Base-by-base conservation (phyloP, 1,140 invertebrate genomes). In the Argopecten irradians region DNA sequence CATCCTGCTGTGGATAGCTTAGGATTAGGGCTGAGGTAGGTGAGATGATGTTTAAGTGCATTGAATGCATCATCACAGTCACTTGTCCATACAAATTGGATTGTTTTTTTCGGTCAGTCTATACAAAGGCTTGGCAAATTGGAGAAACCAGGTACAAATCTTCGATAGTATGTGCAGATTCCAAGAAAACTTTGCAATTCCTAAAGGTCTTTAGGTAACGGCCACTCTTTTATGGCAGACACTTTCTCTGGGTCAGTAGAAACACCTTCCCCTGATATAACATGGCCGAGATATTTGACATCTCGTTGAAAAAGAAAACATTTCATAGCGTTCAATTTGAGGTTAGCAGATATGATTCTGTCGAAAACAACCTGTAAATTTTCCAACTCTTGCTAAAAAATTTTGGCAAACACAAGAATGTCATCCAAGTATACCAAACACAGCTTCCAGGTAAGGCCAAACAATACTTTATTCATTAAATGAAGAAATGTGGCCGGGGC, bases 141-240 rank as follows among this genome's bases (percentile, higher is more conserved):
- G n/a, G n/a, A n/a, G n/a, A n/a, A n/a, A n/a, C n/a, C n/a, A n/a
- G n/a, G n/a, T n/a, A n/a, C n/a, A n/a, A n/a, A n/a, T n/a, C n/a
- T n/a, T n/a, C n/a, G 34, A 34, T 88, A 82, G 84, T 90, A 91
- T 22, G 43, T 85, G 5, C 55, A 43, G 11, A 91, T 35, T 0
- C 91, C 91, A 5, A 89, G 34, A 82, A 91, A 90, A 34, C 22
- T 32, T 14, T 84, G 33, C 13, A 91, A 5, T 71, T 91, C 88
- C 34, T 28, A 41, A 13, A 85, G 34, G 36, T n/a, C 34, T 39
- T 22, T 34, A 16, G 41, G 90, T 34, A 8, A 32, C 34, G 28
- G 9, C 34, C 83, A 86, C 32, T 88, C 35, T 36, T 41, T 46
- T 11, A 91, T 82, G 5, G 71, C 86, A 35, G 28, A 39, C 13